A percentile compares a stretch with the other conserved stretches of the same genome.
Conservation (phyloP, 2,888 invertebrate genomes). For the Miltochrista miniata region DNA sequence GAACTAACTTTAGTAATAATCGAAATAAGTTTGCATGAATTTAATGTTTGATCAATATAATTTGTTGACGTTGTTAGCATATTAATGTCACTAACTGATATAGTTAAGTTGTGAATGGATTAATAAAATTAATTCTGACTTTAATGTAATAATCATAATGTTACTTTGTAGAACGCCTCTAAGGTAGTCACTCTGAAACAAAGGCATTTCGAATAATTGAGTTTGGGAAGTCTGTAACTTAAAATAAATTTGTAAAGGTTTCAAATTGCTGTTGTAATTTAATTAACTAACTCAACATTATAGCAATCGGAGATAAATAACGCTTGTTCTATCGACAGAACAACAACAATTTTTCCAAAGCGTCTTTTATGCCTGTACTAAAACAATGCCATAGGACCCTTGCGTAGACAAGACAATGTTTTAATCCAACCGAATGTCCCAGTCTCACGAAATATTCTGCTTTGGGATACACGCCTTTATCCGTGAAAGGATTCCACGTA, state of each 20-base stretch:
- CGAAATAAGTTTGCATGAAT: constrained; percentile 12
- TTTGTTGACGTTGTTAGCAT: background rate
- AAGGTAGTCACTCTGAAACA: constrained; percentile 11
- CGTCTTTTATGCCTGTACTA: constrained; percentile 54
- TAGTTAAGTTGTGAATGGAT: constrained; percentile 5
- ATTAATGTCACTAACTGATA: constrained; percentile 11
- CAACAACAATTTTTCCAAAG: constrained; percentile 71
- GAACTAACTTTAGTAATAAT: constrained; percentile 22
- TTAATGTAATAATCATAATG: constrained; percentile 10
- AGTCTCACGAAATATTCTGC: constrained; percentile 50
- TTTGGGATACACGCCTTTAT: constrained; percentile 48
- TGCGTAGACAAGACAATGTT: constrained; percentile 58
- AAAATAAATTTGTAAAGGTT: constrained; percentile 13
- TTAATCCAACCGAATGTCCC: constrained; percentile 72
- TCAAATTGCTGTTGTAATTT: constrained; percentile 44
- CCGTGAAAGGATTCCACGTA: constrained; percentile 50
- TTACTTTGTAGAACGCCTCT: constrained; percentile 7
- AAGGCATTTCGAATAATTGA: constrained; percentile 18
- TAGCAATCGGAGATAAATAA: constrained; percentile 66
- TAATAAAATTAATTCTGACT: constrained; percentile 10
- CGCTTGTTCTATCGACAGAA: constrained; percentile 60
- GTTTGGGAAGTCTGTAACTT: constrained; percentile 6
- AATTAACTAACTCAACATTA: constrained; percentile 59
- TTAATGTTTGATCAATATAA: constrained; percentile 2
- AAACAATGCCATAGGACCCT: constrained; percentile 74